These are phyloP conservation scores for Bombus superbus DNA, from an alignment of 1,140 invertebrate genomes.

Conservation along the genomic window DNA sequence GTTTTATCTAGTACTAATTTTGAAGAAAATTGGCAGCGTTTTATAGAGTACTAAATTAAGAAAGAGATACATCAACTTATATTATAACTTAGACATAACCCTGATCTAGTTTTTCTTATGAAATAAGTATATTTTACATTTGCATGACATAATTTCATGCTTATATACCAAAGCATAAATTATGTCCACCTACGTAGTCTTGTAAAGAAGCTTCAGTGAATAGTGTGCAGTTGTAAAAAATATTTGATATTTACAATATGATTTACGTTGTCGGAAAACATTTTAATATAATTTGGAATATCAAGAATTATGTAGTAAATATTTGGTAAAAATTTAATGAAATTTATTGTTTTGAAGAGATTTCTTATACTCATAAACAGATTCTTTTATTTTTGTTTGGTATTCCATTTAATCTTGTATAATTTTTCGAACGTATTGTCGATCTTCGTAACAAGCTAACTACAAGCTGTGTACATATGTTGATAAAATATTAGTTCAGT, in stretches of 20 bases:
- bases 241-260: constrained; percentile 18
- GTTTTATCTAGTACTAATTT: not conserved
- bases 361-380: not conserved
- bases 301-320: constrained; percentile 7
- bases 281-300: not conserved
- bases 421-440: not conserved
- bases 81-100: not conserved
- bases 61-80: not conserved
- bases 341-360: not conserved
- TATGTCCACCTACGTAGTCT: constrained; percentile 41
- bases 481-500: constrained; percentile 23
- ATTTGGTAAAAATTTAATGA: not conserved
- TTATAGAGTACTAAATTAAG: not conserved
- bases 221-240: not conserved
- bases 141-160: constrained; percentile 5
- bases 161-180: constrained; percentile 42
- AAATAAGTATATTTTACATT: not conserved
- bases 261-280: constrained; percentile 12
- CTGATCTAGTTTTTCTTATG: not conserved
- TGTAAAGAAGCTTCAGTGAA: not conserved
- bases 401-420: not conserved
- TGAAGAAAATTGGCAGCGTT: not conserved
- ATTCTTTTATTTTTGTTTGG: not conserved
- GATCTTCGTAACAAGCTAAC: not conserved
- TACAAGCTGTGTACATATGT: not conserved